These are phyloP conservation scores for Astreopora myriophthalma DNA, from an alignment of 64 coral and sea anemone species.

Conservation along the genomic window DNA sequence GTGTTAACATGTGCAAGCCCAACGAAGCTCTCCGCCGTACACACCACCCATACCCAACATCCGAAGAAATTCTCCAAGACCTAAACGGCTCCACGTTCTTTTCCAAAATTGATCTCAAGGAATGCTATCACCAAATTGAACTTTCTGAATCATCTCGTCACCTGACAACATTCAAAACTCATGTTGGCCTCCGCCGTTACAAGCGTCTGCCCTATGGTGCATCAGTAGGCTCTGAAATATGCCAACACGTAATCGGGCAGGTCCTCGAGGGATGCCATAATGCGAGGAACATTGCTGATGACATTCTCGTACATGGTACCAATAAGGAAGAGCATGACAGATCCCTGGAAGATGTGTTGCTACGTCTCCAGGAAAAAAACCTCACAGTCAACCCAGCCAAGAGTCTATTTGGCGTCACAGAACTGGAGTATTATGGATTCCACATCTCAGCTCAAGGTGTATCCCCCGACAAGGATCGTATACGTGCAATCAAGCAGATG, in stretches of 20 bases:
- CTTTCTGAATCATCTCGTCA: slow-evolving; percentile 35
- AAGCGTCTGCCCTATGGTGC: slow-evolving; percentile 14
- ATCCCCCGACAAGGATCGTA: slow-evolving; percentile 55
- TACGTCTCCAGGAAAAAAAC: slow-evolving; percentile 38
- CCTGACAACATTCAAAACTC: slow-evolving; percentile 57
- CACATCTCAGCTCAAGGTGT: slow-evolving; percentile 44
- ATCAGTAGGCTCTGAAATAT: slow-evolving; percentile 25
- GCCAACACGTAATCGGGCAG: not conserved
- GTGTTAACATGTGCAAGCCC: not conserved
- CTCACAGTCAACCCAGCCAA: slow-evolving; percentile 44
- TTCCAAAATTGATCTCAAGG: not conserved
- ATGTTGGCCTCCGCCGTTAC: slow-evolving; percentile 41
- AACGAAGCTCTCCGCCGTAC: not conserved
- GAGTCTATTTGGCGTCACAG: slow-evolving; percentile 35
- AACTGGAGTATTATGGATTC: slow-evolving; percentile 60
- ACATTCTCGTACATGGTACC: slow-evolving; percentile 13
- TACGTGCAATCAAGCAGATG: slow-evolving; percentile 37
- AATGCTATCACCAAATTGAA: slow-evolving; percentile 34
- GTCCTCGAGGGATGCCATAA: not conserved
- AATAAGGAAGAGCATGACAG: slow-evolving; percentile 47
- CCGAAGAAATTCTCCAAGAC: not conserved
- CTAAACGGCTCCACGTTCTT: not conserved
- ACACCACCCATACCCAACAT: slow-evolving; percentile 3
- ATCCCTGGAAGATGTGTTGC: slow-evolving; percentile 19
- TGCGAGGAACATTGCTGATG: not conserved